Evolutionary conservation across 2,113 vertebrate species (phyloP), one percentile per base, ranked within the genome.

Genomic region (Dasyprocta punctata): DNA sequence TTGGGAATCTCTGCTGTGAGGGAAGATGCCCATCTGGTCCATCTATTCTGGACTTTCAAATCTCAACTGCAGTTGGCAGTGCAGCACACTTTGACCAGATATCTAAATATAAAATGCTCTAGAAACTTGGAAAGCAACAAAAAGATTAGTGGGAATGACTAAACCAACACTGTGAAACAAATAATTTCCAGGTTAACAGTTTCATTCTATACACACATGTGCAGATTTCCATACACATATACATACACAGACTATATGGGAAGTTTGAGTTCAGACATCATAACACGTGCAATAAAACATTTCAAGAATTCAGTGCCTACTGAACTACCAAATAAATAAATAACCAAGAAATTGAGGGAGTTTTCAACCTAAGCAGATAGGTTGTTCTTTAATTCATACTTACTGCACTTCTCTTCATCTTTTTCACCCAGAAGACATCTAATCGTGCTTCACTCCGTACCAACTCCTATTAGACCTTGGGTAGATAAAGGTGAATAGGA

Each of bases 21-120:
- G 96, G 92, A 97, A 98, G 97, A 92, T 98, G 97, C 97, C 98
- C 98, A 98, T 98, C 97, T 98, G 98, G 97, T 97, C 98, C 63
- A 28, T 97, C 98, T 98, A 98, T 98, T 98, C 98, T 97, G 97
- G 98, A 98, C 97, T 96, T 95, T 97, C 88, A 94, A 92, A 97
- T 98, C 96, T 96, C 96, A 96, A 97, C 97, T 97, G 95, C 97
- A 97, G 90, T 97, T 98, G 98, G 98, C 97, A 97, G 94, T 96
- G 97, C 96, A 96, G 88, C 95, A 98, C 96, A 96, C 97, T 98
- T 98, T 98, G 98, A 97, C 98, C 98, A 98, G 94, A 97, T 96
- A 98, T 54, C 94, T 98, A 97, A 97, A 98, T 97, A 97, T 97
- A 97, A 86, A 97, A 96, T 96, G 96, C 96, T 97, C 98, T 90